Base-by-base conservation (phyloP, 2,888 invertebrate species). In the Luffia ferchaultella region DNA sequence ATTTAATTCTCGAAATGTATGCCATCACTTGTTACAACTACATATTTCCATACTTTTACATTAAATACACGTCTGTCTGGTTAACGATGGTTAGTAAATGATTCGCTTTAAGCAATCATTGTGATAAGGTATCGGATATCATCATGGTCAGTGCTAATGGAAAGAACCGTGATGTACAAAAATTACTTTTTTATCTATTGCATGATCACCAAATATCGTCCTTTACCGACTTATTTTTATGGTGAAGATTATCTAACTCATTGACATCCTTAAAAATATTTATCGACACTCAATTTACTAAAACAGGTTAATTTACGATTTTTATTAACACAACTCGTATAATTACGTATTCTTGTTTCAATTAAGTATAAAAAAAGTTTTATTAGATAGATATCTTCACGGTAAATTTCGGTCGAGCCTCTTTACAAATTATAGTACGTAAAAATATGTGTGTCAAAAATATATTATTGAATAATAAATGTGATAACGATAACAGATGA, bases 381-480 rank as follows among this genome's bases (percentile, higher is more conserved):
- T 30, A 30, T 30, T 12, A 30, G 12, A 30, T n/a, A 30, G 30
- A 30, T 7, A 30, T 30, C 30, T 30, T 30, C 30, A 12, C 30
- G 30, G 30, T 30, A 30, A 30, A 30, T 30, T 30, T 30, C 5
- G 12, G 30, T 30, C 30, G 30, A 30, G 12, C 30, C 20, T 18
- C 57, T 71, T 66, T 73, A 73, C 70, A 75, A 73, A 69, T 72
- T 64, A 63, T 79, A 79, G 79, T 76, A 73, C 67, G 72, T 77
- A 78, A 49, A 79, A 64, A 69, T 45, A 73, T 80, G 74, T 76
- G 80, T 83, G 82, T 82, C 82, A 82, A 79, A 79, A 64, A 46
- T 50, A 79, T 79, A 80, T 78, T 78, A 78, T 75, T 79, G 74
- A 76, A 80, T 83, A 82, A 80, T 83, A 82, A 83, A 83, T 83